Evolutionary conservation across 2,888 invertebrate species (phyloP).

Genomic region (Polydrusus pterygomalis): DNA sequence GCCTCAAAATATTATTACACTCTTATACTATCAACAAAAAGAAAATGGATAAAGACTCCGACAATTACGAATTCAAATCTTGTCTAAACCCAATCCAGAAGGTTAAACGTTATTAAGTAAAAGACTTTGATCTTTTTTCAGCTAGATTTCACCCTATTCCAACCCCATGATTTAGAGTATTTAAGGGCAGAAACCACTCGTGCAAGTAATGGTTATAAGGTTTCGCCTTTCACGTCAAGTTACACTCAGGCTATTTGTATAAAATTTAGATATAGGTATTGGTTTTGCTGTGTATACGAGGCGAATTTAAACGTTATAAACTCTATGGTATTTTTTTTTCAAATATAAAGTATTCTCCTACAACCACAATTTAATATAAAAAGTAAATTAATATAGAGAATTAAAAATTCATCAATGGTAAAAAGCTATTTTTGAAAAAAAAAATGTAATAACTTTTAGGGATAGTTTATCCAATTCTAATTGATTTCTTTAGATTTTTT

Average conservation of each 20-base stretch:
- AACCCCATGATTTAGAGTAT: slow-evolving; percentile 15
- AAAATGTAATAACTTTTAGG: too few relatives aligned
- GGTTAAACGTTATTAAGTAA: slow-evolving; percentile 25
- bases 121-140: slow-evolving; percentile 29
- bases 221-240: not conserved
- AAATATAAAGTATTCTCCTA: too few relatives aligned
- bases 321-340: too few relatives aligned
- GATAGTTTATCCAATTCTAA: too few relatives aligned
- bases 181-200: slow-evolving; percentile 20
- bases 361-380: too few relatives aligned
- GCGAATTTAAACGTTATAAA: too few relatives aligned
- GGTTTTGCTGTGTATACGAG: too few relatives aligned
- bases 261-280: not conserved
- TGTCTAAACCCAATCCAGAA: slow-evolving; percentile 18
- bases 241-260: slow-evolving; percentile 4
- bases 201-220: slow-evolving; percentile 12
- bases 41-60: slow-evolving; percentile 1
- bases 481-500: too few relatives aligned
- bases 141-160: slow-evolving; percentile 23
- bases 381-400: too few relatives aligned
- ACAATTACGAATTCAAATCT: slow-evolving; percentile 31
- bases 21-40: not conserved
- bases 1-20: slow-evolving; percentile 1
- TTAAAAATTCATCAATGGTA: too few relatives aligned
- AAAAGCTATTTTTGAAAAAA: too few relatives aligned